Conservation (phyloP, 2,797 vertebrate genomes). For the Acanthurus tractus region DNA sequence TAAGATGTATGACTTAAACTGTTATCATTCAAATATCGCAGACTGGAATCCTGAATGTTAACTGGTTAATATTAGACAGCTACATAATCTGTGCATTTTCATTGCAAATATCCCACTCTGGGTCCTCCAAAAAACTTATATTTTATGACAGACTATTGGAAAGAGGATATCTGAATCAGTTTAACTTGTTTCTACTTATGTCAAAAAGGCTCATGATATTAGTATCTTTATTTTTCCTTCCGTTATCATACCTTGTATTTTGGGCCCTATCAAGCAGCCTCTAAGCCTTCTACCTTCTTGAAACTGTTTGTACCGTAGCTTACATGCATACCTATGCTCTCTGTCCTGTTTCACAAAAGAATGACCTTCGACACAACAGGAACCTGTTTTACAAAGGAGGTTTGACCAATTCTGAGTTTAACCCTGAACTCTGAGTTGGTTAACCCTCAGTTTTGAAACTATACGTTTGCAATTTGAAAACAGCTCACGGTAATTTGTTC, state of each 20-base stretch:
- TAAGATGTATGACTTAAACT: neutral
- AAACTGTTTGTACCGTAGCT: neutral
- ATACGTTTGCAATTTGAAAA: no score
- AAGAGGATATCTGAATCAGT: neutral
- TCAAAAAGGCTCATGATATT: neutral
- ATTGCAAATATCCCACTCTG: neutral
- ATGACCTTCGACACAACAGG: no score
- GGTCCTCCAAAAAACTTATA: neutral
- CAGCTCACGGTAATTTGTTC: no score
- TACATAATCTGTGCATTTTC: slow-evolving; percentile 1
- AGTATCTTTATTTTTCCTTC: slow-evolving; percentile 11
- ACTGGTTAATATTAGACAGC: neutral
- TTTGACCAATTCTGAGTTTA: no score
- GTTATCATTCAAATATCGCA: slow-evolving; percentile 2
- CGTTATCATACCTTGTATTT: neutral
- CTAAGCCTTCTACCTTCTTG: neutral
- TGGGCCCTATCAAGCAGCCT: no score
- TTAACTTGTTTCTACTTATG: neutral
- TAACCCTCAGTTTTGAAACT: no score
- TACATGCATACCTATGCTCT: no score
- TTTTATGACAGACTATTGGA: neutral
- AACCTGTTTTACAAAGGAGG: no score
- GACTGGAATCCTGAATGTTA: neutral
- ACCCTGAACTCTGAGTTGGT: no score
- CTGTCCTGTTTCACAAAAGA: no score